Evolutionary conservation across 2,113 vertebrate genomes (phyloP), one percentile per base, ranked within the genome.

Genomic region (Bubo scandiacus): DNA sequence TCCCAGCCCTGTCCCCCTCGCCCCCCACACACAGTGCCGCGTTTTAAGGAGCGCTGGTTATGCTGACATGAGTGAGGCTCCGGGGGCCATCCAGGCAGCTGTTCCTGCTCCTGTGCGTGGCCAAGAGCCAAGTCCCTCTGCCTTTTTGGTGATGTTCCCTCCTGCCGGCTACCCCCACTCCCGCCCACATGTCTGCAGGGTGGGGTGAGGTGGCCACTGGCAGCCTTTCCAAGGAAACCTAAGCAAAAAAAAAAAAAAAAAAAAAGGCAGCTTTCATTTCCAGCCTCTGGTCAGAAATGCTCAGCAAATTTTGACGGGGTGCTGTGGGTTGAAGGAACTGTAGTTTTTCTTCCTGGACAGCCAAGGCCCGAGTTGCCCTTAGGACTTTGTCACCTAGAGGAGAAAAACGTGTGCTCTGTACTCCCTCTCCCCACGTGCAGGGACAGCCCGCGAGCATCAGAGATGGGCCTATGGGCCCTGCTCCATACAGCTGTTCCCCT

Each of bases 1-100:
- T 92, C 70, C 63, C 80, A 86, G 71, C 45, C 81, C 30, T n/a
- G 63, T 82, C 51, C 86, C 52, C 6, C 18, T 40, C 34, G 5
- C 36, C 18, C 86, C 75, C 65, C 43, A 4, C 86, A 36, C 55
- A 30, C 21, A 0, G 73, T 43, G 51, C 52, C 0, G 81, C 9
- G 16, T 85, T 95, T 91, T 68, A 91, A 92, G 92, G 94, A 96
- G 96, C 13, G 0, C 73, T 79, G 94, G 80, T 81, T 94, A 34
- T 45, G 94, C 95, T 95, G 97, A 97, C 94, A 97, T 81, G 86
- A 96, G 97, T 92, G 91, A 92, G 92, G 94, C 97, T 95, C 96
- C 55, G 15, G 96, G 91, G 96, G 94, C 97, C 93, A 89, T 80
- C 62, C 2, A 89, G 91, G 95, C 96, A 97, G 97, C 96, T 97